Conservation (phyloP, 2,888 invertebrate genomes). For the Ophonus ardosiacus region DNA sequence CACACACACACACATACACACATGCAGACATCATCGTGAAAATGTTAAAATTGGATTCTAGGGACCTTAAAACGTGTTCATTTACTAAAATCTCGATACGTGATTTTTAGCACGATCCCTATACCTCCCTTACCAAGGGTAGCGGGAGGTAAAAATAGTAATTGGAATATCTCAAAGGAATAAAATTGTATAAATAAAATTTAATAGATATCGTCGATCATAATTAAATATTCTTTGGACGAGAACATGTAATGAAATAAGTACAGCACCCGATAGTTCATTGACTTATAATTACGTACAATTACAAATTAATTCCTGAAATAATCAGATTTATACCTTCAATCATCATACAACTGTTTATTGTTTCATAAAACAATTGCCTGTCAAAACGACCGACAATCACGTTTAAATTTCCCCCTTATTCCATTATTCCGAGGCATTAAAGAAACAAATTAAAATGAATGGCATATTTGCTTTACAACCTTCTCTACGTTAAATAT, state of each 20-base stretch:
- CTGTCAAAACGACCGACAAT: not conserved
- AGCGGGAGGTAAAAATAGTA: too few species aligned
- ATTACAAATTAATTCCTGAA: conserved; percentile 25
- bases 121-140: too few species aligned
- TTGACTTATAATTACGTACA: conserved; percentile 1
- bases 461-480: conserved; percentile 24
- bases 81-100: too few species aligned
- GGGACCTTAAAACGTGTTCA: too few species aligned
- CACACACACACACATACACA: too few species aligned
- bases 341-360: conserved; percentile 30
- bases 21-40: too few species aligned
- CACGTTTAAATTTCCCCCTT: conserved; percentile 1
- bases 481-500: conserved; percentile 34
- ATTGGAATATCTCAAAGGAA: too few species aligned
- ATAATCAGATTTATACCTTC: not conserved
- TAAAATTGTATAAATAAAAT: too few species aligned
- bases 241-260: not conserved
- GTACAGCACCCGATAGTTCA: not conserved
- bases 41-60: too few species aligned
- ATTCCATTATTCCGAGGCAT: conserved; percentile 16
- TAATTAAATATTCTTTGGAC: not conserved
- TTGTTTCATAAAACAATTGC: conserved; percentile 27
- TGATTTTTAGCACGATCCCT: too few species aligned
- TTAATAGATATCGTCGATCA: not conserved
- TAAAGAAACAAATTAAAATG: conserved; percentile 38